Percentiles rank a stretch among this genome's conserved stretches.
These are phyloP conservation scores for Apamea monoglypha DNA, from an alignment of 2,888 invertebrate species.

Conservation along the genomic window DNA sequence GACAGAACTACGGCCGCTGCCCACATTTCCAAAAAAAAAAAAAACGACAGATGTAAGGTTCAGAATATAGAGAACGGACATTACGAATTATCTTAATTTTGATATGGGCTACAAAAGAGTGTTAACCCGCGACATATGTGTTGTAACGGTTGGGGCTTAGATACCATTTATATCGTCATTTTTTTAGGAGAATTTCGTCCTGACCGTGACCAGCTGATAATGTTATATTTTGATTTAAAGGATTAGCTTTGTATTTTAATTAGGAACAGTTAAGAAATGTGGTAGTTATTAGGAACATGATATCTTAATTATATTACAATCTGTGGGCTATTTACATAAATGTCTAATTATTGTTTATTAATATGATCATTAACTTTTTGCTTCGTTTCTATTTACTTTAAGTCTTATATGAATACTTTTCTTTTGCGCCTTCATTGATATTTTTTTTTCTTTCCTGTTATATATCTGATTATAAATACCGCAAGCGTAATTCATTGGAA, in stretches of 20 bases:
- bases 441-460: not conserved
- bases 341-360: constrained; percentile 23
- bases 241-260: constrained; percentile 45
- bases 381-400: constrained; percentile 7
- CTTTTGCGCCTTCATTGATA: not conserved
- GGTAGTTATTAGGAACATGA: constrained; percentile 12
- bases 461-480: not conserved
- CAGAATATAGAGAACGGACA: constrained; percentile 87
- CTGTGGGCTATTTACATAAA: constrained; percentile 35
- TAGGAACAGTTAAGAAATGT: constrained; percentile 16
- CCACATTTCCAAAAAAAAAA: constrained; percentile 74
- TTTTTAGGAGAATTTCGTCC: constrained; percentile 56
- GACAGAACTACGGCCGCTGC: constrained; percentile 84
- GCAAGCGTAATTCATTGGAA: not conserved
- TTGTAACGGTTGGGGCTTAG: constrained; percentile 72
- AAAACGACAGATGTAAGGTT: constrained; percentile 85
- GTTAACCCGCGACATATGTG: constrained; percentile 87
- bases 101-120: constrained; percentile 89
- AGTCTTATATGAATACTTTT: not conserved
- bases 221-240: constrained; percentile 57
- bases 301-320: constrained; percentile 34
- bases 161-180: constrained; percentile 71
- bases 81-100: constrained; percentile 89
- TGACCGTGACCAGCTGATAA: constrained; percentile 57
- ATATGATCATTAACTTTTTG: constrained; percentile 19